A percentile compares a stretch with the other conserved stretches of the same genome.
Conservation (phyloP, 2,888 invertebrate species). For the Megastigmus dorsalis region DNA sequence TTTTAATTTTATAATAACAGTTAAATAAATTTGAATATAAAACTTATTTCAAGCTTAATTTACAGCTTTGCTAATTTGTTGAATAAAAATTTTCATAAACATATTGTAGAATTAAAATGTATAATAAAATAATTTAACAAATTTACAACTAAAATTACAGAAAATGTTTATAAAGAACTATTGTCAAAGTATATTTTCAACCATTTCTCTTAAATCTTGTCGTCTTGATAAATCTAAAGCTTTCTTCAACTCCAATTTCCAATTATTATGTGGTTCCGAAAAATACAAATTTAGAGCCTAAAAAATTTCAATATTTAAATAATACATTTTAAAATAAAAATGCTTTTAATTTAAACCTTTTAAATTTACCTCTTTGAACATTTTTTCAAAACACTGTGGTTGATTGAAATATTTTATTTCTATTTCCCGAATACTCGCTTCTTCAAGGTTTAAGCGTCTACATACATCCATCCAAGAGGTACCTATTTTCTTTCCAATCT, state of each 20-base stretch:
- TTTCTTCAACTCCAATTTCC: slow-evolving; percentile 63
- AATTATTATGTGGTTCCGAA: slow-evolving; percentile 56
- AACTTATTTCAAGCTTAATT: slow-evolving; percentile 19
- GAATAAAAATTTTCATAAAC: not conserved
- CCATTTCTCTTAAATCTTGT: slow-evolving; percentile 66
- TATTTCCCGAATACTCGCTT: slow-evolving; percentile 65
- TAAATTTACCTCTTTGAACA: slow-evolving; percentile 43
- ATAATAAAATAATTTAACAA: not conserved
- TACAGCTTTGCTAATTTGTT: not conserved
- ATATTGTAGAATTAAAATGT: not conserved
- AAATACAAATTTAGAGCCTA: slow-evolving; percentile 66
- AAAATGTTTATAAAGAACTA: not conserved
- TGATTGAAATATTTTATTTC: slow-evolving; percentile 60
- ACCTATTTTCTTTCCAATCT: slow-evolving; percentile 64
- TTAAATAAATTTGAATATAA: not conserved
- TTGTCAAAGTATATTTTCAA: slow-evolving; percentile 52
- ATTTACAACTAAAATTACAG: not conserved
- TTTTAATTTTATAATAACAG: slow-evolving; percentile 22
- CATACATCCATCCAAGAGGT: slow-evolving; percentile 67
- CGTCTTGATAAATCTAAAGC: slow-evolving; percentile 67
- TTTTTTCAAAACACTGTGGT: slow-evolving; percentile 58
- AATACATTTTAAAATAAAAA: slow-evolving; percentile 25
- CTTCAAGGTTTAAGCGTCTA: slow-evolving; percentile 64
- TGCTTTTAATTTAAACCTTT: not conserved
- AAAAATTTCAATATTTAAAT: no score